phyloP scores from a whole-genome alignment of 2,797 vertebrate genomes.

The Parambassis ranga region DNA sequence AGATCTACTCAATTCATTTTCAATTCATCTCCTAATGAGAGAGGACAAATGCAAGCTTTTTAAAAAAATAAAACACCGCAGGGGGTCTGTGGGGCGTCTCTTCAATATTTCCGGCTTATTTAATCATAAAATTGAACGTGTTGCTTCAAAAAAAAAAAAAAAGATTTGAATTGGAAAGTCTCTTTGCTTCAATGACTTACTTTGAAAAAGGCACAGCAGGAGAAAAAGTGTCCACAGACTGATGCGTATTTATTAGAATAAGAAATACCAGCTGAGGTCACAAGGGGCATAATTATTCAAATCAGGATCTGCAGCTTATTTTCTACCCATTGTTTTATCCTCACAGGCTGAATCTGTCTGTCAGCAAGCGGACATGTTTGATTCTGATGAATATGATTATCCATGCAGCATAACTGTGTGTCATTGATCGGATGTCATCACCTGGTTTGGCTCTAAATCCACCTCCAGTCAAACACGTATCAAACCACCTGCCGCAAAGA shows the following conservation, averaged over 20 bases:
- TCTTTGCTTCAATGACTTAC: conserved; percentile 38
- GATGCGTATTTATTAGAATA: conserved; percentile 25
- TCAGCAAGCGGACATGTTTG: conserved; percentile 24
- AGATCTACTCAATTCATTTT: too few species aligned
- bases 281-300: conserved; percentile 22
- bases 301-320: conserved; percentile 36
- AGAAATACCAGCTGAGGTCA: conserved; percentile 24
- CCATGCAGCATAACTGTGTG: neutral
- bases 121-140: conserved; percentile 39
- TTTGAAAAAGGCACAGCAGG: conserved; percentile 22
- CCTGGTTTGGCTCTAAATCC: neutral
- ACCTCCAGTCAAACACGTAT: neutral
- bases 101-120: conserved; percentile 21
- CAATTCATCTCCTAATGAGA: conserved; percentile 35
- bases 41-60: conserved; percentile 14
- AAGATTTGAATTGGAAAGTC: conserved; percentile 31
- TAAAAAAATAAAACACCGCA: conserved; percentile 3
- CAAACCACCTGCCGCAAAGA: conserved; percentile 24
- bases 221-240: neutral
- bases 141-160: neutral
- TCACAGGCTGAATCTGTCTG: neutral
- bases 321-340: conserved; percentile 15
- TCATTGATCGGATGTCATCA: conserved; percentile 8
- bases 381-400: conserved; percentile 29
- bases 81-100: neutral